These are phyloP conservation scores for Orestias chungarensis DNA, from an alignment of 2,797 vertebrate genomes.

Conservation along the genomic window DNA sequence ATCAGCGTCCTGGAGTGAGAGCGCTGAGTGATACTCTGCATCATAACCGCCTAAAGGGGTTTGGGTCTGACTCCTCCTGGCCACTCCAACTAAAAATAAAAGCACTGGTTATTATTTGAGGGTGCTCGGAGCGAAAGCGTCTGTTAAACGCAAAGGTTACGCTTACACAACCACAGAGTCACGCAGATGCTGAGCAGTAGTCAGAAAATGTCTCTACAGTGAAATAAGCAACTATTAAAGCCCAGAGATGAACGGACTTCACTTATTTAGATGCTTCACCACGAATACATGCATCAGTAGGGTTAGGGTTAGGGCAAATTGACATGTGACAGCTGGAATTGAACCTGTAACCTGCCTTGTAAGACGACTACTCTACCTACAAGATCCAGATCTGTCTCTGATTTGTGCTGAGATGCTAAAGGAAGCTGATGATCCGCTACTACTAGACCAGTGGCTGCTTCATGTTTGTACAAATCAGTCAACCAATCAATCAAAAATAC, in stretches of 20 bases:
- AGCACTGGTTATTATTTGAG: slow-evolving; percentile 21
- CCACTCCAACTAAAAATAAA: slow-evolving; percentile 49
- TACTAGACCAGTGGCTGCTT: no score
- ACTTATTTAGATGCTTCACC: no score
- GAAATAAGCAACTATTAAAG: background rate
- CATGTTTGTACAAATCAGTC: slow-evolving; percentile 21
- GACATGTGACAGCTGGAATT: no score
- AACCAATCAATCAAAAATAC: no score
- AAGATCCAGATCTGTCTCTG: background rate
- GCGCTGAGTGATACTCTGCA: slow-evolving; percentile 2
- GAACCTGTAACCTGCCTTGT: no score
- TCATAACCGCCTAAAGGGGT: slow-evolving; percentile 20
- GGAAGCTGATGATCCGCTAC: slow-evolving; percentile 1
- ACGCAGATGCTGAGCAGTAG: background rate
- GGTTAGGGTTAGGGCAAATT: no score
- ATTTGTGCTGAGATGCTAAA: no score
- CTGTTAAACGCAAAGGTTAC: slow-evolving; percentile 11
- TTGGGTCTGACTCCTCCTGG: slow-evolving; percentile 17
- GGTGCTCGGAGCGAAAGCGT: slow-evolving; percentile 24
- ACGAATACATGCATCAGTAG: no score
- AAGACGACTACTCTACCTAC: no score
- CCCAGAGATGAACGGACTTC: no score
- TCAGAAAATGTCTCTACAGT: background rate
- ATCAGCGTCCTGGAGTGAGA: background rate
- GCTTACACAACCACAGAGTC: background rate